Evolutionary conservation across 2,113 vertebrate genomes (phyloP).

Genomic region (Corydoras sp.): DNA sequence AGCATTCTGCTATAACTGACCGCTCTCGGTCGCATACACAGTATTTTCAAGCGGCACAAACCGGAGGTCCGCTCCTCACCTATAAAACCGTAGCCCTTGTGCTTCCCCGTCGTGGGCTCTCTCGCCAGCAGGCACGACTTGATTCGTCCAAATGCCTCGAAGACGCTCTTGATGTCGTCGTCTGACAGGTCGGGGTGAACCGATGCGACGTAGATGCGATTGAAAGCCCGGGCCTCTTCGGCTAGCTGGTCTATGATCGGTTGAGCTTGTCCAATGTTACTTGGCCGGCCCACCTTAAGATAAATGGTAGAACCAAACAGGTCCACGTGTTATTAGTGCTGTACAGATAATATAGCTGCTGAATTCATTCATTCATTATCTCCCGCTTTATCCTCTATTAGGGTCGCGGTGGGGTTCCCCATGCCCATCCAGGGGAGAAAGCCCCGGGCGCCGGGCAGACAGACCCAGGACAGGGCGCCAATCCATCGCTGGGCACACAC

Average conservation of each 20-base stretch:
- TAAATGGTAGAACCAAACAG: neutral
- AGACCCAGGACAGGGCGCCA: too few species aligned
- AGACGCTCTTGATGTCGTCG: constrained; percentile 97
- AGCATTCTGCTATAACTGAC: constrained; percentile 48
- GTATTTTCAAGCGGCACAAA: constrained; percentile 35
- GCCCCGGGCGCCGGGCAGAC: too few species aligned
- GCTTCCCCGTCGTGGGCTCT: constrained; percentile 92
- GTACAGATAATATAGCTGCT: neutral
- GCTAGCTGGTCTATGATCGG: constrained; percentile 98
- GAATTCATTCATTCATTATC: neutral
- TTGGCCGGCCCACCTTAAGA: constrained; percentile 90
- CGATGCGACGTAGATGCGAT: constrained; percentile 94
- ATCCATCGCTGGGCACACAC: too few species aligned
- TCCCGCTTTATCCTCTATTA: too few species aligned
- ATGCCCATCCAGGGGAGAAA: too few species aligned
- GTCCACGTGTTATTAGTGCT: neutral
- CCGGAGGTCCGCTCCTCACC: constrained; percentile 66
- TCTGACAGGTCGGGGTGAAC: constrained; percentile 96
- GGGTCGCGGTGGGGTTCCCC: too few species aligned
- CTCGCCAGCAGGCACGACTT: constrained; percentile 91
- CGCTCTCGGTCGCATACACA: constrained; percentile 43
- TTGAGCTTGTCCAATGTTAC: constrained; percentile 97
- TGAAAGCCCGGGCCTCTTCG: constrained; percentile 93
- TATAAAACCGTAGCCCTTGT: constrained; percentile 97
- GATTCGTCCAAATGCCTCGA: constrained; percentile 96